Percentiles rank a stretch among this genome's conserved stretches.
phyloP scores from a whole-genome alignment of 2,888 invertebrate genomes.

The Timandra comae region DNA sequence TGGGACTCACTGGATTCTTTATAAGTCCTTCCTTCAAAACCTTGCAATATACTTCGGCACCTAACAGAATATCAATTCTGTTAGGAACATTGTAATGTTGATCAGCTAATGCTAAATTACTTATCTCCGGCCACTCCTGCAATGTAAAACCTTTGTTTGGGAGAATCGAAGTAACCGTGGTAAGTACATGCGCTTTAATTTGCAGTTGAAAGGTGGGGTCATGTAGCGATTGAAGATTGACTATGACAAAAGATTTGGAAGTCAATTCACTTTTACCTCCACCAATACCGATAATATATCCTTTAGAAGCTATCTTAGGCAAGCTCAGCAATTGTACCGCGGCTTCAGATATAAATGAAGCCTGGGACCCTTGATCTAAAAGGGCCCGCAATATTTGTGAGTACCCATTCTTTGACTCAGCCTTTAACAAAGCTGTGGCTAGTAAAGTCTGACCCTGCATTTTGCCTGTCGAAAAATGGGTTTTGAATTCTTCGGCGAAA shows the following conservation, averaged over 20 bases:
- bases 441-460: conserved; percentile 7
- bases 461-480: conserved; percentile 1
- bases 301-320: background rate
- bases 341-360: conserved; percentile 5
- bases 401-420: background rate
- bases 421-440: conserved; percentile 2
- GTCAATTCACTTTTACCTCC: background rate
- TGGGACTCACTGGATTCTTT: conserved; percentile 5
- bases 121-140: background rate
- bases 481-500: conserved; percentile 1
- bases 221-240: background rate
- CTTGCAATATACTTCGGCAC: conserved; percentile 7
- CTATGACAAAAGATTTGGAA: background rate
- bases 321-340: conserved; percentile 1
- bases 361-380: conserved; percentile 12
- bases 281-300: background rate
- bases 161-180: background rate
- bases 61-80: conserved; percentile 14
- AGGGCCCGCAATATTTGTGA: conserved; percentile 1
- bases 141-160: conserved; percentile 1
- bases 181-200: conserved; percentile 3
- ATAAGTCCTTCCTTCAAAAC: conserved; percentile 14
- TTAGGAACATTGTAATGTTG: conserved; percentile 5
- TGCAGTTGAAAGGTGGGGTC: background rate
- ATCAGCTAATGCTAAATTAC: conserved; percentile 7